A percentile compares a stretch with the other conserved stretches of the same genome.
Conservation (phyloP, 2,888 invertebrate species). For the Dioctria linearis region DNA sequence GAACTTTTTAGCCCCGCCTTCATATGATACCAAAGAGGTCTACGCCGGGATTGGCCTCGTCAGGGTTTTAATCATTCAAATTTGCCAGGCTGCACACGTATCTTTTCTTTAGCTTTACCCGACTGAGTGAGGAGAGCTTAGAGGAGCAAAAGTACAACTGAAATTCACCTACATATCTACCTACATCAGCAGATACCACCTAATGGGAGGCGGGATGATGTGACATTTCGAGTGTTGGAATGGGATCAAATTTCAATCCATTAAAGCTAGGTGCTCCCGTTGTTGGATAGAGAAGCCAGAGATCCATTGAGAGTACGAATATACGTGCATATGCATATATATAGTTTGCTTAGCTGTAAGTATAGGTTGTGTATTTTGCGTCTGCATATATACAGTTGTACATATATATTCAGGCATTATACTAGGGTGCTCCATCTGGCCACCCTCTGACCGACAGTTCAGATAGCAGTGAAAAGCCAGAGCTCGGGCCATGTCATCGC, state of each 20-base stretch:
- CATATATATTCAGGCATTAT: neutral
- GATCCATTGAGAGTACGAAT: no score
- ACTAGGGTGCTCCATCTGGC: slow-evolving; percentile 42
- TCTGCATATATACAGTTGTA: slow-evolving; percentile 27
- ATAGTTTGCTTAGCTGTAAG: no score
- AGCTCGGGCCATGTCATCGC: slow-evolving; percentile 69
- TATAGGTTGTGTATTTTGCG: neutral
- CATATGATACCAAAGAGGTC: slow-evolving; percentile 52
- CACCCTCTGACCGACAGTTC: slow-evolving; percentile 60
- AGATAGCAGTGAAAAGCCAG: slow-evolving; percentile 67
- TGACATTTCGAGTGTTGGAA: slow-evolving; percentile 43
- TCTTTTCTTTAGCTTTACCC: neutral
- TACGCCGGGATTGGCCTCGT: slow-evolving; percentile 57
- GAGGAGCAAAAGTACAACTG: no score
- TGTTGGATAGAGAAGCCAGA: slow-evolving; percentile 30
- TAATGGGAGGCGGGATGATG: slow-evolving; percentile 8
- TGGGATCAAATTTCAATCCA: slow-evolving; percentile 38
- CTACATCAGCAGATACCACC: no score
- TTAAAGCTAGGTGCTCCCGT: slow-evolving; percentile 6
- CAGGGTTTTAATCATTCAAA: slow-evolving; percentile 56
- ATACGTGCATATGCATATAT: no score
- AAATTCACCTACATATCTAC: no score
- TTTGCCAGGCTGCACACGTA: slow-evolving; percentile 47
- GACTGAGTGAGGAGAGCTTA: neutral
- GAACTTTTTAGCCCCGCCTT: slow-evolving; percentile 57